Base-by-base conservation (phyloP, 2,113 vertebrate genomes). In the Hippocampus abdominalis region DNA sequence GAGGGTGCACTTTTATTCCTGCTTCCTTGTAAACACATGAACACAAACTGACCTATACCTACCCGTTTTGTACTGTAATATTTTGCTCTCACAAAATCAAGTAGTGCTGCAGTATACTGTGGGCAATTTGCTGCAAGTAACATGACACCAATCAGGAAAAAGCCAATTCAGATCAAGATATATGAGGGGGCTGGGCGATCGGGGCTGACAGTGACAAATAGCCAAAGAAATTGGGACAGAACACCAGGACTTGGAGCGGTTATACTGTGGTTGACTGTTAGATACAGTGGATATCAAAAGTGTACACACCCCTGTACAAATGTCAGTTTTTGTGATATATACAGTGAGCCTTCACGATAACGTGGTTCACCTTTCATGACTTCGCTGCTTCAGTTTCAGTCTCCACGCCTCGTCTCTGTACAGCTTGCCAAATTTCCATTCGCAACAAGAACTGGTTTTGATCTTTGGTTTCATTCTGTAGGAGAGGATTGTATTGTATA, bases 201-300 rank as follows among this genome's bases (percentile, higher is more conserved):
- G 20, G 1, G 21, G 40, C 27, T 86, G 88, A 91, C 89, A 87
- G 54, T 89, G 89, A 91, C 88, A 80, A 91, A 91, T 88, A 76
- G 73, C 71, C 61, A 56, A 59, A 69, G 80, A 90, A 91, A 89
- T n/a, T 88, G 59, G 87, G 90, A 74, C 89, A 86, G 82, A 80
- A 82, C 72, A 72, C 71, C 15, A 18, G 18, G 59, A 61, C 21
- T 53, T 53, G 8, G 21, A n/a, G 59, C 15, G 53, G 61, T 49
- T 68, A 20, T 67, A 72, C 81, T 71, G 63, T 71, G 60, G 77
- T 75, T 74, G 72, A 72, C 46, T 20, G 29, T 61, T 61, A 61
- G 25, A 69, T 23, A 77, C 29, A 67, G 53, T 61, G 68, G 54
- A 53, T 53, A n/a, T 21, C 8, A 53, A 53, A 53, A 53, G 20